Evolutionary conservation across 2,797 vertebrate genomes (phyloP), one percentile per base, ranked within the genome.

Genomic region (Mareca penelope): DNA sequence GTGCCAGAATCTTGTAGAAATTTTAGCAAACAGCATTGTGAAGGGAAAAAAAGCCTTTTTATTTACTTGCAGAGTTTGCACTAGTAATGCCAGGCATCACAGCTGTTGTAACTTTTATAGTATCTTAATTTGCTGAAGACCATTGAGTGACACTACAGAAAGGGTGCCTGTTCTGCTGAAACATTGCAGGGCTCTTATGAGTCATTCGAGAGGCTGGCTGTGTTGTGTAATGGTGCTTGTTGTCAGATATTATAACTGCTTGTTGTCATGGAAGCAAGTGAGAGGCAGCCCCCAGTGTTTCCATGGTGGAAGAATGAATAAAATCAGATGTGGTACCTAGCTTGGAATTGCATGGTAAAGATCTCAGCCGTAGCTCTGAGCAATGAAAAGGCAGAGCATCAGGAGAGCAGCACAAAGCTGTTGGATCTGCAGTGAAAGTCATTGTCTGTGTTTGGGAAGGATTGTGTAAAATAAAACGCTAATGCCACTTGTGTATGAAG

Each of bases 261-360:
- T 88, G 94, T 96, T 97, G 97, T 97, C 97, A 97, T 97, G 96
- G 96, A 94, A 95, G 96, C 92, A 72, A 70, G 68, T 92, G 96
- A 90, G 85, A 94, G 97, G 96, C 95, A 95, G 95, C 94, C 95
- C 97, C 69, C 72, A 96, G 93, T 90, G 97, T 98, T 97, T 97
- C 96, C 64, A 80, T 97, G 95, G 96, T 88, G 89, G 98, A 96
- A 94, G 96, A 96, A 95, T 91, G 95, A 97, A 95, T 94, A 97
- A 97, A 93, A 94, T 97, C 94, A 97, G 94, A 94, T 95, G 91
- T 96, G 95, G 80, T 91, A 37, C 64, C 7, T 91, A 10, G 59
- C 90, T 94, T 78, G 85, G 94, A 83, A 89, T 94, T 97, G 94
- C 77, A 35, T 95, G 94, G 91, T 87, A 67, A 89, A 91, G 72